Evolutionary conservation across 2,113 vertebrate genomes (phyloP).

Genomic region (Nothobranchius kuhntae): DNA sequence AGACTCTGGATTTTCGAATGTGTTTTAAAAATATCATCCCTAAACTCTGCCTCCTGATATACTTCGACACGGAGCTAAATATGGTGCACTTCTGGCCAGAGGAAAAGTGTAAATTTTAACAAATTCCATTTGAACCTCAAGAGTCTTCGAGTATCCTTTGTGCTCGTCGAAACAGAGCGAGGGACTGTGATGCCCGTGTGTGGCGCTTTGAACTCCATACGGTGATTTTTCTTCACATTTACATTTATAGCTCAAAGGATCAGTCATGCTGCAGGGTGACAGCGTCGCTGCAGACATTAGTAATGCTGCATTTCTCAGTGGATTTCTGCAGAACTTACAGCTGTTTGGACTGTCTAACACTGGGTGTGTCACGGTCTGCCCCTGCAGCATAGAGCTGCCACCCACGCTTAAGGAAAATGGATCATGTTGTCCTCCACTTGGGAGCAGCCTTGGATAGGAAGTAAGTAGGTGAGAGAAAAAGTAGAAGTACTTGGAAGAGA

Average conservation of each 20-base stretch:
- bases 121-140: conserved; percentile 20
- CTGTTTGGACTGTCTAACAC: too few species aligned
- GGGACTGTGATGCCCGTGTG: conserved; percentile 64
- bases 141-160: conserved; percentile 64
- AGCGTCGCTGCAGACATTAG: not conserved
- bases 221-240: conserved; percentile 42
- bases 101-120: not conserved
- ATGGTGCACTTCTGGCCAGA: not conserved
- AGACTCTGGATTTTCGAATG: conserved; percentile 21
- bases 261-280: conserved; percentile 3
- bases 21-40: conserved; percentile 6
- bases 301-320: not conserved
- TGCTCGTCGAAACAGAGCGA: conserved; percentile 61
- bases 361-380: too few species aligned
- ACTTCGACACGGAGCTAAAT: conserved; percentile 4
- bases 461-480: too few species aligned
- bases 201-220: conserved; percentile 64
- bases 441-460: too few species aligned
- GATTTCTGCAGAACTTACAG: too few species aligned
- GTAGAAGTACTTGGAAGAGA: too few species aligned
- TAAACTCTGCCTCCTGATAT: conserved; percentile 5
- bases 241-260: conserved; percentile 1
- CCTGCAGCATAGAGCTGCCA: too few species aligned
- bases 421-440: too few species aligned
- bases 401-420: too few species aligned